Conservation (phyloP, 2,888 invertebrate species). For the Hirudinaria manillensis region DNA sequence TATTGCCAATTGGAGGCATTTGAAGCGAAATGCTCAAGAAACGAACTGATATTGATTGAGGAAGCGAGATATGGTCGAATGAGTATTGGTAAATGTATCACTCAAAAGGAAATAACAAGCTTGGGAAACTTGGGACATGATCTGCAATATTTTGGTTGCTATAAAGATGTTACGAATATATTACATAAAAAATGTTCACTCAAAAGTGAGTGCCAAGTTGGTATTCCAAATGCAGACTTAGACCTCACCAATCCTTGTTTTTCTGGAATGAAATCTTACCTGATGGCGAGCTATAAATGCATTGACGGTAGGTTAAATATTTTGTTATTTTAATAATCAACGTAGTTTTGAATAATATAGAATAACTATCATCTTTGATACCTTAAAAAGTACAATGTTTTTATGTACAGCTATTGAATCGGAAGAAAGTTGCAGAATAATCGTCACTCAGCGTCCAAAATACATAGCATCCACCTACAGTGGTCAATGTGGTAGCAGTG, state of each 20-base stretch:
- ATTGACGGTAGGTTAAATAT: neutral
- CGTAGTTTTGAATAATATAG: too few species aligned
- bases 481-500: neutral
- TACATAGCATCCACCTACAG: neutral
- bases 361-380: too few species aligned
- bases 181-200: conserved; percentile 6
- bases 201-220: neutral
- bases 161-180: neutral
- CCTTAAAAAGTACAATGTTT: neutral
- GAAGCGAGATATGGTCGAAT: conserved; percentile 15
- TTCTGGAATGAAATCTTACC: neutral
- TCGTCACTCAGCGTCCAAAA: neutral
- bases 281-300: conserved; percentile 1
- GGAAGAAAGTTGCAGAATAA: neutral
- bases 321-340: too few species aligned
- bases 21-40: conserved; percentile 1
- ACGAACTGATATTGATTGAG: conserved; percentile 8
- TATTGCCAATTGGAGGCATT: conserved; percentile 7
- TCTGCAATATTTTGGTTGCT: conserved; percentile 4
- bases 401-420: neutral
- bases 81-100: conserved; percentile 20
- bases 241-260: neutral
- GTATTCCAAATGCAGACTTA: conserved; percentile 6
- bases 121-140: neutral
- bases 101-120: conserved; percentile 16